phyloP scores from a whole-genome alignment of 2,113 vertebrate species.

The Pedionomus torquatus region DNA sequence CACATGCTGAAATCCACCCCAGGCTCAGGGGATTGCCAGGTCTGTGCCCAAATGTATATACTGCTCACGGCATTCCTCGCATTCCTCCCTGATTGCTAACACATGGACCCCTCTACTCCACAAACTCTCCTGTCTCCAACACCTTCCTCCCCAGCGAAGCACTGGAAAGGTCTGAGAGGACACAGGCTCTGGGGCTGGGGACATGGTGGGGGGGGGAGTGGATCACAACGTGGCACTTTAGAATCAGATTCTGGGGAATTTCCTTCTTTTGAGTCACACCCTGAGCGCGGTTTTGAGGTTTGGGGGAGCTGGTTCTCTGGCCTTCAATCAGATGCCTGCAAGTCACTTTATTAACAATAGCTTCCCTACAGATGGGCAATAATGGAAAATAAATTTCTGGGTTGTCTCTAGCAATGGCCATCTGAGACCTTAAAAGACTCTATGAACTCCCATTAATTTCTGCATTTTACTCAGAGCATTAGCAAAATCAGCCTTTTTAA shows the following conservation, averaged over 20 bases:
- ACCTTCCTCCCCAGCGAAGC: neutral
- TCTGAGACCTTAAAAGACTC: neutral
- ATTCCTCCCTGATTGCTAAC: conserved; percentile 65
- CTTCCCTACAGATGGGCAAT: neutral
- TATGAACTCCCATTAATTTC: neutral
- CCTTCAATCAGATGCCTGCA: neutral
- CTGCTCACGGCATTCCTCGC: conserved; percentile 28
- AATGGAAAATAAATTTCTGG: neutral
- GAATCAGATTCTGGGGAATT: neutral
- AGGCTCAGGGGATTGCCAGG: conserved; percentile 28
- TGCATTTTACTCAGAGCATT: neutral
- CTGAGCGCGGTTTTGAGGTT: neutral
- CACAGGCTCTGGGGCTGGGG: neutral
- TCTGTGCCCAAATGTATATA: conserved; percentile 14
- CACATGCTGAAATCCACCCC: neutral
- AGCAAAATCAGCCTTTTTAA: neutral
- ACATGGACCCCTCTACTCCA: neutral
- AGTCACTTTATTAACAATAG: neutral
- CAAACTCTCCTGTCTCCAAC: neutral
- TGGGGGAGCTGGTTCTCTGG: neutral
- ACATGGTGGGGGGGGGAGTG: neutral
- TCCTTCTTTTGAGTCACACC: neutral
- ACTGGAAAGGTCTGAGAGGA: neutral
- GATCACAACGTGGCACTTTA: neutral
- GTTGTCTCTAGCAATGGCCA: neutral